A percentile compares a stretch with the other conserved stretches of the same genome.
Conservation (phyloP, 2,888 invertebrate genomes). For the Diabrotica balteata region DNA sequence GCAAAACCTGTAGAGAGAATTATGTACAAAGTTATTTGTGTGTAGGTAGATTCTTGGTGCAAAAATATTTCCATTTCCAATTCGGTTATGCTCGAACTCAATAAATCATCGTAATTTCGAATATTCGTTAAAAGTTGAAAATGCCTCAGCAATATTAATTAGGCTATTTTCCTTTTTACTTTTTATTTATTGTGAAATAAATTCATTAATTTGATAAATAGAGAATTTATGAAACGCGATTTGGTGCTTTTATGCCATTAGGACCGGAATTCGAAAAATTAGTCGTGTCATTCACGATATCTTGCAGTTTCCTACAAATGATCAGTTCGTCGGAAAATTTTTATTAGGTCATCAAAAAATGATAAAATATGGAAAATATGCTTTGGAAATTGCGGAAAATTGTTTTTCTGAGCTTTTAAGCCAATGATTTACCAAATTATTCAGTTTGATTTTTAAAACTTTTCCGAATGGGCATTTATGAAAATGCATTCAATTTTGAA, state of each 20-base stretch:
- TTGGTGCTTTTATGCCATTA: background rate
- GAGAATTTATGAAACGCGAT: background rate
- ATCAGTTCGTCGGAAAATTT: too few species aligned
- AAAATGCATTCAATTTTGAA: too few species aligned
- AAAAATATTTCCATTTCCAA: slow-evolving; percentile 25
- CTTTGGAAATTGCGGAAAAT: too few species aligned
- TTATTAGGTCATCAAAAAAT: too few species aligned
- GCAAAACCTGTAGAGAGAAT: slow-evolving; percentile 15
- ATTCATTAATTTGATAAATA: slow-evolving; percentile 22
- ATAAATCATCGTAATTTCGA: slow-evolving; percentile 29
- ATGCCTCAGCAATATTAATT: slow-evolving; percentile 27
- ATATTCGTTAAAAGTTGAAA: slow-evolving; percentile 26
- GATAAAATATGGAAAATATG: too few species aligned
- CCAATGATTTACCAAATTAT: too few species aligned
- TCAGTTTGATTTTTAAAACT: too few species aligned
- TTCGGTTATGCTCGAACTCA: slow-evolving; percentile 15
- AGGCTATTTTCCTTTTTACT: slow-evolving; percentile 23
- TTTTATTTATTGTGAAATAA: slow-evolving; percentile 14
- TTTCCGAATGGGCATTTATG: too few species aligned
- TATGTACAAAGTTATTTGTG: slow-evolving; percentile 7
- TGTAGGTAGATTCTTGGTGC: slow-evolving; percentile 16
- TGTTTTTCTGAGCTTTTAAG: too few species aligned
- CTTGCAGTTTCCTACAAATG: too few species aligned
- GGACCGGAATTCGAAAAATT: background rate
- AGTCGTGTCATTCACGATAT: background rate